Evolutionary conservation across 1,140 invertebrate genomes (phyloP).

Genomic region (Megalopta genalis): DNA sequence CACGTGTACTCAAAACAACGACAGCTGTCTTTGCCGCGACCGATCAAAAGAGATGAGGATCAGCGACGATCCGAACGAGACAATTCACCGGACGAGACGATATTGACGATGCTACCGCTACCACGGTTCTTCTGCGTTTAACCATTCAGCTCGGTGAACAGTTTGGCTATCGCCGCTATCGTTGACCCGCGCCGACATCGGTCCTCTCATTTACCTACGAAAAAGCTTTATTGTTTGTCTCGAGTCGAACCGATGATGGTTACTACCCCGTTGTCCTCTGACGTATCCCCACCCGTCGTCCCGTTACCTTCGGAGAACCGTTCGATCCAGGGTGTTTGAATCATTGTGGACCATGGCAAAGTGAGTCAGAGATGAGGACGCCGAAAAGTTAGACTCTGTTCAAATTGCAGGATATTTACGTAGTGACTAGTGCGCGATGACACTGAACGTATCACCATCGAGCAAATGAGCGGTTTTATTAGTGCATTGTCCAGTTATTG

Average conservation of each 20-base stretch:
- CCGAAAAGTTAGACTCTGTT: not conserved
- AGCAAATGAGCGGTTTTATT: no score
- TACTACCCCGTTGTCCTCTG: not conserved
- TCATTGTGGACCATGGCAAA: not conserved
- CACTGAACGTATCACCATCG: no score
- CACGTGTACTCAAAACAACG: not conserved
- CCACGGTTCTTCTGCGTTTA: slow-evolving; percentile 6
- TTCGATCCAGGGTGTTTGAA: not conserved
- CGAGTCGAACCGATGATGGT: slow-evolving; percentile 5
- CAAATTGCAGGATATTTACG: no score
- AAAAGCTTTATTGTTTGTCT: not conserved
- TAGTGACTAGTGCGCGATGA: no score
- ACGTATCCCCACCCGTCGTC: not conserved
- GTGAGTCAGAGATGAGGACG: not conserved
- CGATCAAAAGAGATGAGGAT: not conserved
- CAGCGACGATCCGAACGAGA: slow-evolving; percentile 10
- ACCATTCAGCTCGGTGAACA: not conserved
- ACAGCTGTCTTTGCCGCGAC: not conserved
- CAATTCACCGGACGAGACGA: slow-evolving; percentile 23
- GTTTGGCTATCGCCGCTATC: not conserved
- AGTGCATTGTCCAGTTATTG: no score
- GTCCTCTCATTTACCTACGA: not conserved
- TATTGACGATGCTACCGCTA: slow-evolving; percentile 11
- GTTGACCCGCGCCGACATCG: not conserved
- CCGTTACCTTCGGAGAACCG: not conserved